A percentile compares a stretch with the other conserved stretches of the same genome.
Evolutionary conservation across 2,888 invertebrate genomes (phyloP).

Genomic region (Plebejus anna): DNA sequence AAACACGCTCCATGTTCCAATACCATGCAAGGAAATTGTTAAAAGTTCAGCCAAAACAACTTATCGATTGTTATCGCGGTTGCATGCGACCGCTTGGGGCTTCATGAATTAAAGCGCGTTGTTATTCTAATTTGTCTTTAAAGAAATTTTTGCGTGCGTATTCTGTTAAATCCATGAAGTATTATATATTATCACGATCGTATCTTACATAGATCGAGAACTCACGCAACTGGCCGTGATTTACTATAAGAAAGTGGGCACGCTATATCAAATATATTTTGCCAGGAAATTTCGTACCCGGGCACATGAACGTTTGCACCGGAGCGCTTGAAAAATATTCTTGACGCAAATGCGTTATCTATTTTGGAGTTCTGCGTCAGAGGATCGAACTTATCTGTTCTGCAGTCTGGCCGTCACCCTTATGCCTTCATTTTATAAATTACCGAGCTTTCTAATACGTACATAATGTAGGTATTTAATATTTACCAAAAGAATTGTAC

Average conservation of each 20-base stretch:
- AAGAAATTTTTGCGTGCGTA: constrained; percentile 13
- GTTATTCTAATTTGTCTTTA: background rate
- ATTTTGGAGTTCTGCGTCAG: constrained; percentile 77
- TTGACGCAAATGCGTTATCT: constrained; percentile 80
- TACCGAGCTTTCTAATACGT: constrained; percentile 30
- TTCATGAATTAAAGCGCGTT: background rate
- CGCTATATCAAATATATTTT: constrained; percentile 58
- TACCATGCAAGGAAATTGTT: constrained; percentile 38
- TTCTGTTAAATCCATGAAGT: constrained; percentile 32
- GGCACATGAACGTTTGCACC: constrained; percentile 67
- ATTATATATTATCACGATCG: constrained; percentile 39
- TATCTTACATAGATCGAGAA: constrained; percentile 36
- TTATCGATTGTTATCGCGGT: no score
- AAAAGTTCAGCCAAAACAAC: constrained; percentile 10
- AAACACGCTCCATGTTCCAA: constrained; percentile 58
- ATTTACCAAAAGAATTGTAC: background rate
- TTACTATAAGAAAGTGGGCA: constrained; percentile 53
- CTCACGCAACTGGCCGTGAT: constrained; percentile 37
- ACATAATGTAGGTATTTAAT: background rate
- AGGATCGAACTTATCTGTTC: constrained; percentile 66
- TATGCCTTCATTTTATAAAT: constrained; percentile 45
- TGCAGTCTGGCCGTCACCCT: constrained; percentile 70
- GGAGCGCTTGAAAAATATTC: constrained; percentile 69
- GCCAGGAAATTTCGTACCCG: constrained; percentile 64
- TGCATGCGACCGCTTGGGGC: no score